A percentile compares a stretch with the other conserved stretches of the same genome.
Conservation (phyloP, 2,888 invertebrate genomes). For the Branchellion lobata region DNA sequence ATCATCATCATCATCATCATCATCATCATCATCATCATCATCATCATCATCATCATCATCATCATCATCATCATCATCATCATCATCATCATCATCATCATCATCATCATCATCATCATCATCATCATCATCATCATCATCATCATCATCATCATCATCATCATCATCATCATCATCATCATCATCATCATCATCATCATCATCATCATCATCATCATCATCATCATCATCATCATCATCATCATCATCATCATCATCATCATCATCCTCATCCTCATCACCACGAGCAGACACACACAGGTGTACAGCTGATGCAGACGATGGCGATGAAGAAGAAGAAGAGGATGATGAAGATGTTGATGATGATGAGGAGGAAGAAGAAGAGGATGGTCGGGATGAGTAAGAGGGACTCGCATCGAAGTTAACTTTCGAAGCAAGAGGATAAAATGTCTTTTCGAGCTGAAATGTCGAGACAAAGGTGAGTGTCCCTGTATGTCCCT, state of each 20-base stretch:
- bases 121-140: neutral
- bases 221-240: slow-evolving; percentile 19
- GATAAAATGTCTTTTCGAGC: too few relatives aligned
- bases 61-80: neutral
- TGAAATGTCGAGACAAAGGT: too few relatives aligned
- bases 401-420: too few relatives aligned
- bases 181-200: slow-evolving; percentile 25
- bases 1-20: neutral
- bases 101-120: neutral
- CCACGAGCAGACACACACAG: neutral
- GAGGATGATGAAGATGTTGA: too few relatives aligned
- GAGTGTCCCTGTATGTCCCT: too few relatives aligned
- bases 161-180: slow-evolving; percentile 12
- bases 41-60: neutral
- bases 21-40: neutral
- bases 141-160: neutral
- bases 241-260: neutral
- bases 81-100: neutral
- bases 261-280: too few relatives aligned
- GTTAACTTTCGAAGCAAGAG: too few relatives aligned
- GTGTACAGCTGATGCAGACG: too few relatives aligned
- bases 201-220: slow-evolving; percentile 18
- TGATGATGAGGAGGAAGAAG: too few relatives aligned
- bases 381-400: too few relatives aligned
- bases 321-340: too few relatives aligned